Percentiles rank a stretch among this genome's conserved stretches.
These are phyloP conservation scores for Octodonta nipae DNA, from an alignment of 2,888 invertebrate species.

Conservation along the genomic window DNA sequence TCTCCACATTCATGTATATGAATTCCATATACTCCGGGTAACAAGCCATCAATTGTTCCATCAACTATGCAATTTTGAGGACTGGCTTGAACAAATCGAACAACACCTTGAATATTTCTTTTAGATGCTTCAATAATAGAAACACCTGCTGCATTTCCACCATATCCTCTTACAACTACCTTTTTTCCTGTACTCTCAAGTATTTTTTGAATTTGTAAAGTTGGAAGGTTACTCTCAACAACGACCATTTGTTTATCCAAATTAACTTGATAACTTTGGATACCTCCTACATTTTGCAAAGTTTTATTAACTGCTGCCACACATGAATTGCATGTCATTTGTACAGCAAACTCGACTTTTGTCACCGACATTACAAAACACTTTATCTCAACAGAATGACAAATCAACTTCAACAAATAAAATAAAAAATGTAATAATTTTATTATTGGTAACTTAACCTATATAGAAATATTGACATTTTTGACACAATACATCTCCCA, in stretches of 20 bases:
- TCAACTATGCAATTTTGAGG: constrained; percentile 57
- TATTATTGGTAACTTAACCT: too few relatives aligned
- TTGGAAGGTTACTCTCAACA: constrained; percentile 52
- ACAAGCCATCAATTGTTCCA: constrained; percentile 70
- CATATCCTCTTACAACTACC: constrained; percentile 69
- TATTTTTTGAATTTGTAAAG: constrained; percentile 41
- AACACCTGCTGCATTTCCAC: constrained; percentile 56
- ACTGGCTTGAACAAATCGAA: constrained; percentile 56
- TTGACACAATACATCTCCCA: too few relatives aligned
- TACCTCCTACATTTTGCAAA: constrained; percentile 35
- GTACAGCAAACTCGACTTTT: constrained; percentile 53
- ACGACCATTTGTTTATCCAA: constrained; percentile 53
- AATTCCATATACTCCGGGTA: constrained; percentile 46
- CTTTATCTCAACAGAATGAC: not conserved
- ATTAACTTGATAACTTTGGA: constrained; percentile 40
- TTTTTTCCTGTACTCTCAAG: constrained; percentile 48
- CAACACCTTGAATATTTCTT: constrained; percentile 51
- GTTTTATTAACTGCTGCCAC: constrained; percentile 37
- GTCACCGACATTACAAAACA: constrained; percentile 24
- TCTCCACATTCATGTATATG: constrained; percentile 63
- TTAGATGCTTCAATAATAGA: constrained; percentile 50
- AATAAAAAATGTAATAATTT: too few relatives aligned
- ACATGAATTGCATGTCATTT: constrained; percentile 47
- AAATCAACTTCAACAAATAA: too few relatives aligned
- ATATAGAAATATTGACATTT: too few relatives aligned